Conservation (phyloP, 2,888 invertebrate species). For the Diaphora mendica region DNA sequence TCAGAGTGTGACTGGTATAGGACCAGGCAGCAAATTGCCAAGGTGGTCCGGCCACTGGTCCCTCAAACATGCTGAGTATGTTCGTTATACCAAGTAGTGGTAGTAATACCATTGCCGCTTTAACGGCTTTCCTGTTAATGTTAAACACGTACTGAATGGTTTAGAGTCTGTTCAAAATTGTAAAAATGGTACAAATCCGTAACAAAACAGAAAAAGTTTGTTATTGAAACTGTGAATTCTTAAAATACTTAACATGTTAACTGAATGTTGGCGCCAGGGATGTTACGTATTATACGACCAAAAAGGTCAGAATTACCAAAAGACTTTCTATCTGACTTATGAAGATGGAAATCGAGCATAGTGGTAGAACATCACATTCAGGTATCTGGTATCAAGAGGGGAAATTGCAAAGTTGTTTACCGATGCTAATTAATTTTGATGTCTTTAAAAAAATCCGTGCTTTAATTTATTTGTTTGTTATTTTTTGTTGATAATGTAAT, state of each 20-base stretch:
- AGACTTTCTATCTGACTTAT: not conserved
- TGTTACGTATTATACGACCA: not conserved
- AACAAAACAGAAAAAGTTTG: not conserved
- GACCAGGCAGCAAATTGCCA: conserved; percentile 93
- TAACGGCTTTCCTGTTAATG: conserved; percentile 90
- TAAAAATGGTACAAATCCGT: not conserved
- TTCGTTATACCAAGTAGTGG: conserved; percentile 94
- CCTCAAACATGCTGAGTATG: conserved; percentile 90
- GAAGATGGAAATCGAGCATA: not conserved
- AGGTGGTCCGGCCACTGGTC: conserved; percentile 88
- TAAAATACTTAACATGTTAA: not conserved
- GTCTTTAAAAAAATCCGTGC: too few relatives aligned
- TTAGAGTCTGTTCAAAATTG: not conserved
- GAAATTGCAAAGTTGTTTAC: too few relatives aligned
- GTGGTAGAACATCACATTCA: not conserved
- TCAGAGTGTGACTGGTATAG: conserved; percentile 91
- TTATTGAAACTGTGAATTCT: not conserved
- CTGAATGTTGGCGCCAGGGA: not conserved
- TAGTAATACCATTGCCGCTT: conserved; percentile 92
- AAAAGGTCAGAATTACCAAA: not conserved
- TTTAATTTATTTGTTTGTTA: too few relatives aligned
- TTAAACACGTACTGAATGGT: not conserved
- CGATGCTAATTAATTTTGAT: too few relatives aligned
- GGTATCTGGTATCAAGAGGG: too few relatives aligned
- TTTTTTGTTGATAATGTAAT: too few relatives aligned